Evolutionary conservation across 2,888 invertebrate genomes (phyloP).

Genomic region (Odontothrips loti): DNA sequence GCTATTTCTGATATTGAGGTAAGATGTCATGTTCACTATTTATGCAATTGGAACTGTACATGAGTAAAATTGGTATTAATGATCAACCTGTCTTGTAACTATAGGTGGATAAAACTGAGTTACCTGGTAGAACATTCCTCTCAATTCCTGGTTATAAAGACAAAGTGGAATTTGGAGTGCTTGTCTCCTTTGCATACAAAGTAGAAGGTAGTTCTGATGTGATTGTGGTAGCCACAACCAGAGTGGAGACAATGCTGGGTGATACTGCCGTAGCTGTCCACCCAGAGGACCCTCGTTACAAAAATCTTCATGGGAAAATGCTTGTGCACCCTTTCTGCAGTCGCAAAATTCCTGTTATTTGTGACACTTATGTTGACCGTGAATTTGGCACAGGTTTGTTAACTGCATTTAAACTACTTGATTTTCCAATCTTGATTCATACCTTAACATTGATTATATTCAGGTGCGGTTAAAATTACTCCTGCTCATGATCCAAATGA

Average conservation of each 20-base stretch:
- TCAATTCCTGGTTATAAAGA: conserved; percentile 87
- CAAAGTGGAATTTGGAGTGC: conserved; percentile 88
- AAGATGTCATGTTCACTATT: conserved; percentile 26
- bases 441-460: conserved; percentile 31
- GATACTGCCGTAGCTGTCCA: conserved; percentile 98
- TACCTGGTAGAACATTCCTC: conserved; percentile 78
- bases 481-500: conserved; percentile 97
- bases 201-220: conserved; percentile 61
- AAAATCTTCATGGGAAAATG: conserved; percentile 72
- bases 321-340: conserved; percentile 84
- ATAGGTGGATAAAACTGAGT: conserved; percentile 83
- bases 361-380: conserved; percentile 91
- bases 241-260: conserved; percentile 97
- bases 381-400: conserved; percentile 85
- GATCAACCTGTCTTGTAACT: not conserved
- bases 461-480: conserved; percentile 96
- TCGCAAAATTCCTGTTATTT: conserved; percentile 78
- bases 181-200: conserved; percentile 89
- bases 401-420: not conserved
- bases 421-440: not conserved
- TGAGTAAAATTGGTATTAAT: not conserved
- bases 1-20: conserved; percentile 99
- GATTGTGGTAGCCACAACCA: conserved; percentile 91
- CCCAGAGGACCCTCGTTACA: conserved; percentile 83
- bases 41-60: not conserved